These are phyloP conservation scores for Plemyria rubiginata DNA, from an alignment of 2,888 invertebrate species.

Conservation along the genomic window DNA sequence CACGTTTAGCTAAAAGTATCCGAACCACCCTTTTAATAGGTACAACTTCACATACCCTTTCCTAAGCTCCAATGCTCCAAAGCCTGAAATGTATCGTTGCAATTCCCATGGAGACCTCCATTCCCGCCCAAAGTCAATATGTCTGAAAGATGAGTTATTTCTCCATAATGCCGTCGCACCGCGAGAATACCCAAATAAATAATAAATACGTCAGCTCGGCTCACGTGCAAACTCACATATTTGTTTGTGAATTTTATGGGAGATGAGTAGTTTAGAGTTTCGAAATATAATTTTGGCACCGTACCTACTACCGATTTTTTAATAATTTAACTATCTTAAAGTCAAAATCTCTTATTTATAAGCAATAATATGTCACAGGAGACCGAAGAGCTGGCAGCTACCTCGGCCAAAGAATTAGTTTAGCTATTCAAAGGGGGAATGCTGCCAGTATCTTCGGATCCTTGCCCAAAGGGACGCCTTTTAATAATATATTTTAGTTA, in stretches of 20 bases:
- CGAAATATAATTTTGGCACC: neutral
- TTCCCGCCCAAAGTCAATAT: slow-evolving; percentile 77
- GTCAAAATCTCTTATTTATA: too few relatives aligned
- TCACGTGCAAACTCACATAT: slow-evolving; percentile 47
- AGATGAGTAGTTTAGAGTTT: slow-evolving; percentile 22
- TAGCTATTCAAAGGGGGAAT: too few relatives aligned
- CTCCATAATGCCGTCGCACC: slow-evolving; percentile 68
- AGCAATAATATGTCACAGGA: too few relatives aligned
- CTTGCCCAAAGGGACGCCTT: too few relatives aligned
- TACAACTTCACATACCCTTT: slow-evolving; percentile 5
- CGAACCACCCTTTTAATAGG: neutral
- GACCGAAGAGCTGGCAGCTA: too few relatives aligned
- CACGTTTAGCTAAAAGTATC: neutral
- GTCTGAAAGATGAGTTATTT: slow-evolving; percentile 81
- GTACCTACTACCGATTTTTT: neutral
- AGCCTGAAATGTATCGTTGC: slow-evolving; percentile 51
- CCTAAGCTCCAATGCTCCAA: slow-evolving; percentile 20
- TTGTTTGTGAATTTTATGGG: slow-evolving; percentile 62
- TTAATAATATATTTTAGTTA: too few relatives aligned
- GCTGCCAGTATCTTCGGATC: too few relatives aligned
- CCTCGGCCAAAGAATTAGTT: too few relatives aligned
- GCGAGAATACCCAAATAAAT: slow-evolving; percentile 81
- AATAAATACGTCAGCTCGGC: slow-evolving; percentile 77
- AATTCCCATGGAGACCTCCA: slow-evolving; percentile 73
- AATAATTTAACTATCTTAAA: too few relatives aligned